These are phyloP conservation scores for Rhynchonema sp. DNA, from an alignment of 2,888 invertebrate genomes.

Conservation along the genomic window DNA sequence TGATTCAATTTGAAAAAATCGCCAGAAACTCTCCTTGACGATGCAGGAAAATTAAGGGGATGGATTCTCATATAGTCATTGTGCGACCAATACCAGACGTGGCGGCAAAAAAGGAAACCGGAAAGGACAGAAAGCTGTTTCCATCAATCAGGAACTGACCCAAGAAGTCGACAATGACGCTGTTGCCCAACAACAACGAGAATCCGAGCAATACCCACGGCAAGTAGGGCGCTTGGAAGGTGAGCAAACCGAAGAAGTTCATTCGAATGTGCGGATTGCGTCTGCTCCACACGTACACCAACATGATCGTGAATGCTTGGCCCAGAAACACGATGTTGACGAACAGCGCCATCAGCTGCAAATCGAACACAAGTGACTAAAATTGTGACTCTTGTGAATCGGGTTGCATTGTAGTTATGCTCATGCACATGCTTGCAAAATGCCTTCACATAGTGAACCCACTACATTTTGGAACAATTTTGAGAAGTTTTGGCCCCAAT, in stretches of 20 bases:
- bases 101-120: neutral
- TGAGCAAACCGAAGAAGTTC: conserved; percentile 88
- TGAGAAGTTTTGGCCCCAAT: no score
- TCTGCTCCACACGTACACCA: conserved; percentile 95
- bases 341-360: conserved; percentile 72
- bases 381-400: no score
- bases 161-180: conserved; percentile 86
- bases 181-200: conserved; percentile 82
- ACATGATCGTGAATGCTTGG: conserved; percentile 96
- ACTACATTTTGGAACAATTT: no score
- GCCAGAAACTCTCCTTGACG: no score
- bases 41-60: neutral
- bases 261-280: conserved; percentile 82
- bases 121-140: neutral
- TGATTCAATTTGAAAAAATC: no score
- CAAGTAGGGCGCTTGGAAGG: conserved; percentile 84
- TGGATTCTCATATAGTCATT: no score
- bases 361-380: conserved; percentile 6
- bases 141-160: conserved; percentile 37
- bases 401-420: no score
- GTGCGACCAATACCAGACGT: no score
- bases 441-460: no score
- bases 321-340: conserved; percentile 91
- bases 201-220: conserved; percentile 95
- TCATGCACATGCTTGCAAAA: no score